phyloP scores from a whole-genome alignment of 2,888 invertebrate species.

The Cheilosia variabilis region DNA sequence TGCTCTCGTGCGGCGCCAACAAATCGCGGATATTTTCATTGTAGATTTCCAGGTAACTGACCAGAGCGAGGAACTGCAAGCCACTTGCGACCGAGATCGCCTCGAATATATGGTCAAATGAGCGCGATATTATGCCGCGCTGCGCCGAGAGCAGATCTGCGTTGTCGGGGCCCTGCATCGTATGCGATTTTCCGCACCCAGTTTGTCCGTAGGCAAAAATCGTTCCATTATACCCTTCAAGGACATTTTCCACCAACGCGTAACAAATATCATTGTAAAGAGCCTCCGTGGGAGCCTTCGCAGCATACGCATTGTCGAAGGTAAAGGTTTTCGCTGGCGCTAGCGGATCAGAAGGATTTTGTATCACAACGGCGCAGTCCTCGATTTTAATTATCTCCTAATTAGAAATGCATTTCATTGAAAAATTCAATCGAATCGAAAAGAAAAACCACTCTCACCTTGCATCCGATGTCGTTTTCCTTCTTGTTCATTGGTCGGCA shows the following conservation, averaged over 20 bases:
- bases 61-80: conserved; percentile 86
- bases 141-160: conserved; percentile 68
- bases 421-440: neutral
- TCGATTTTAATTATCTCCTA: conserved; percentile 89
- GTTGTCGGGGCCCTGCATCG: conserved; percentile 86
- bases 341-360: conserved; percentile 86
- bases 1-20: conserved; percentile 87
- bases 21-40: conserved; percentile 97
- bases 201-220: conserved; percentile 97
- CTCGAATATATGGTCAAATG: conserved; percentile 95
- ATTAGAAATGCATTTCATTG: conserved; percentile 19
- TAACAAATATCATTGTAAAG: conserved; percentile 95
- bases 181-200: conserved; percentile 95
- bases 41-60: conserved; percentile 94
- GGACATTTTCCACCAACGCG: conserved; percentile 92
- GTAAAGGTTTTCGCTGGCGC: conserved; percentile 89
- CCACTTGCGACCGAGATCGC: conserved; percentile 90
- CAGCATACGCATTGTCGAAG: conserved; percentile 93
- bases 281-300: conserved; percentile 91
- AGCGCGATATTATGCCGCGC: conserved; percentile 89
- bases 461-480: conserved; percentile 88
- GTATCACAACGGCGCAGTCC: conserved; percentile 86
- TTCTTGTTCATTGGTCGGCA: conserved; percentile 93
- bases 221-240: conserved; percentile 96
- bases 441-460: conserved; percentile 43